Base-by-base conservation (phyloP, 2,888 invertebrate genomes). In the Drosophila dives region DNA sequence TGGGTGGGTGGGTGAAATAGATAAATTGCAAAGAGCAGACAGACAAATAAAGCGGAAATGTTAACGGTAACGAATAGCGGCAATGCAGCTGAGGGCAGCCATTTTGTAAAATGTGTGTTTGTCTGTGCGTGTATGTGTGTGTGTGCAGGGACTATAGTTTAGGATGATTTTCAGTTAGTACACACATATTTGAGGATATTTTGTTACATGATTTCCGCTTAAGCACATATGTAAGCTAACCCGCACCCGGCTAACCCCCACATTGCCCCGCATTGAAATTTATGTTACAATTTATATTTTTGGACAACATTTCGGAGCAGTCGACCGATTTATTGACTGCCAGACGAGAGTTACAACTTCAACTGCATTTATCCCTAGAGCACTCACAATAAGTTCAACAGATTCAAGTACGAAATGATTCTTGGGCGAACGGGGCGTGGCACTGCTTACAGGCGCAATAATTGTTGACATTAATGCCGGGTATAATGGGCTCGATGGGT, bases 61-160 rank as follows among this genome's bases (percentile, higher is more conserved):
- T 89, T 88, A 88, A 89, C 90, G 81, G 83, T 83, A 86, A 87
- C 90, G 80, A 85, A 84, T 89, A 87, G 87, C 80, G 87, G 85
- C 80, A 53, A 45, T 80, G 75, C 71, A 71, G 65, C 64, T 64
- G 64, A 64, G 56, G 80, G 77, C 77, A 73, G 81, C 77, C 78
- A 81, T 79, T 79, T 81, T 79, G 73, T 69, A 56, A 15, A 49
- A 26, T 45, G 34, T 49, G 11, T 26, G 32, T 56, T 36, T 36
- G 40, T 59, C 4, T 50, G 23, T 42, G 20, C 34, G 2, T 23
- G 29, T 17, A 34, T 38, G 42, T 63, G 32, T 62, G 20, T 64
- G 23, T 45, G 23, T 4, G 23, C 23, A 8, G 45, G 45, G 45
- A 45, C 32, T 34, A 33, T n/a, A 12, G 38, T 45, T 75, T 79